Base-by-base conservation (phyloP, 2,888 invertebrate species). In the Tiliacea citrago region DNA sequence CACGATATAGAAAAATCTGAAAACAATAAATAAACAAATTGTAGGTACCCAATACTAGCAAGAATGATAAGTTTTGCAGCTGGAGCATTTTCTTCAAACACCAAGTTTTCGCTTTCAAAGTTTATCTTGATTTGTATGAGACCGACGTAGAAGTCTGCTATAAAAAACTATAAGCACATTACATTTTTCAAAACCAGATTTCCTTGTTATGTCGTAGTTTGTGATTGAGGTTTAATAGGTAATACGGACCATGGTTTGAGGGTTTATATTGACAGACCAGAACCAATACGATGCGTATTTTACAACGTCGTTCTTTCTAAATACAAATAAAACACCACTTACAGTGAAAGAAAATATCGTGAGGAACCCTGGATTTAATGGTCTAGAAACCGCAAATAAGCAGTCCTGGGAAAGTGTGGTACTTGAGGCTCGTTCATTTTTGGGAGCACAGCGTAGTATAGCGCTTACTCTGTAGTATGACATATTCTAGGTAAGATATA, bases 331-430 rank as follows among this genome's bases (percentile, higher is more conserved):
- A 76, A 45, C 16, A 39, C 7, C 16, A 16, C 18, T 55, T 29
- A 51, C 18, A 60, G 9, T 5, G 18, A 65, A 72, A 16, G 8
- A 76, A 62, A 60, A 70, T 4, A 63, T 10, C 24, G 16, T 21
- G 35, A 47, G 12, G 39, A 60, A 77, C 13, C 39, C 60, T 61
- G 21, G n/a, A 60, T 60, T 72, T 21, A 77, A 72, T 77, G 39
- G 45, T 47, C 77, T 55, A 39, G 53, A 77, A 77, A 53, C 29
- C 47, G 12, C 58, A 72, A 77, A 76, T n/a, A 63, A 49, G 16
- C 49, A n/a, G 45, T 62, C 29, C 65, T 58, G 24, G 57, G 51
- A 49, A 75, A 51, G 7, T 39, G 21, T 45, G 13, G 29, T 45
- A 49, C n/a, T 29, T 47, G n/a, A 60, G n/a, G 16, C 39, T 61